phyloP scores from a whole-genome alignment of 2,797 vertebrate species.

The Trachurus trachurus region DNA sequence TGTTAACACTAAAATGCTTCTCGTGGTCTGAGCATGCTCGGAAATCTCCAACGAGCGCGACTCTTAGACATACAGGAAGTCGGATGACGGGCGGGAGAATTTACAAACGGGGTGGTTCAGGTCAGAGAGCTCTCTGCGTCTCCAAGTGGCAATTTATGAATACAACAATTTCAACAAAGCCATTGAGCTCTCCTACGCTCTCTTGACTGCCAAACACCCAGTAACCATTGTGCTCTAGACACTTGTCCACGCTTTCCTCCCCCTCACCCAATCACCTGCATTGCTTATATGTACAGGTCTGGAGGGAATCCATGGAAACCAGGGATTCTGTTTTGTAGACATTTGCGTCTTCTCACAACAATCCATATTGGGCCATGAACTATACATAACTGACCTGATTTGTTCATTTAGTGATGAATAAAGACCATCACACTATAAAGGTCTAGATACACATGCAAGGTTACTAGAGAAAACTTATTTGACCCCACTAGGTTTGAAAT shows the following conservation, averaged over 20 bases:
- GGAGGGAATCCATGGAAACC: background rate
- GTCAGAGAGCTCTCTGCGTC: slow-evolving; percentile 66
- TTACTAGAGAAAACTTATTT: background rate
- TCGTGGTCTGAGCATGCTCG: slow-evolving; percentile 50
- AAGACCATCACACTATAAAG: background rate
- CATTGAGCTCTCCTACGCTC: slow-evolving; percentile 75
- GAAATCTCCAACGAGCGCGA: slow-evolving; percentile 43
- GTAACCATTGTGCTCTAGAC: slow-evolving; percentile 65
- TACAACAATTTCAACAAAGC: slow-evolving; percentile 73
- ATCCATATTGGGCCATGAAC: background rate
- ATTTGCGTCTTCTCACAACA: background rate
- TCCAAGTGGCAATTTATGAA: slow-evolving; percentile 74
- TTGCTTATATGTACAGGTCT: slow-evolving; percentile 19
- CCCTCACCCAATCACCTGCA: slow-evolving; percentile 69
- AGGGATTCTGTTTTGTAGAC: background rate
- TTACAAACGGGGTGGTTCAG: slow-evolving; percentile 62
- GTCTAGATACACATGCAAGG: background rate
- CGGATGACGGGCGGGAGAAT: slow-evolving; percentile 41
- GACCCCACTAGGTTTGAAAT: background rate
- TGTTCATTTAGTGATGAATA: background rate
- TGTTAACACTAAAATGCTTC: slow-evolving; percentile 33
- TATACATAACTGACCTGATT: background rate
- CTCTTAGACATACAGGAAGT: slow-evolving; percentile 55
- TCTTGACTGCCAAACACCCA: slow-evolving; percentile 74
- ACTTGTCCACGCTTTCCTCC: slow-evolving; percentile 68